Conservation (phyloP, 2,888 invertebrate genomes). For the Caenorhabditis sp. region DNA sequence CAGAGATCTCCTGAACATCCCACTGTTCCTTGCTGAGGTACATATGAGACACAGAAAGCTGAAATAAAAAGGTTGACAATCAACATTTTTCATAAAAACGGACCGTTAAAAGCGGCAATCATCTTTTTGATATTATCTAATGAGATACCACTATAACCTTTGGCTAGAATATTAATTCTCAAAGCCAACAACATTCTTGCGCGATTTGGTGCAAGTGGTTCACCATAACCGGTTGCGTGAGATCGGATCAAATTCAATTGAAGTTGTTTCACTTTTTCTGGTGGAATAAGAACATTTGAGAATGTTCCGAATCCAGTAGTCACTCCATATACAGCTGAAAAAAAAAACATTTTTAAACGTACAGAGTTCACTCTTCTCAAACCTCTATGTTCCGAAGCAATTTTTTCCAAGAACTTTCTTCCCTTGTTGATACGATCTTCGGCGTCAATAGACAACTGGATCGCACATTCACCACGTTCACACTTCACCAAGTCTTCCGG, state of each 20-base stretch:
- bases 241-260: conserved; percentile 78
- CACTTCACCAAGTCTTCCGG: conserved; percentile 76
- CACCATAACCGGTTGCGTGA: conserved; percentile 78
- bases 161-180: conserved; percentile 78
- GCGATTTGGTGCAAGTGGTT: conserved; percentile 76
- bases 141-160: conserved; percentile 78
- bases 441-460: conserved; percentile 76
- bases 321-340: conserved; percentile 76
- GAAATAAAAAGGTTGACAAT: conserved; percentile 49
- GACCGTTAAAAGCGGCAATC: conserved; percentile 78
- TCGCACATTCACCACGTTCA: conserved; percentile 75
- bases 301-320: conserved; percentile 80
- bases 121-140: conserved; percentile 75
- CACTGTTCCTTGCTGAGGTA: conserved; percentile 79
- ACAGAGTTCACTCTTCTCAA: conserved; percentile 10
- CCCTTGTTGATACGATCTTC: conserved; percentile 75
- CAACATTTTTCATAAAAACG: conserved; percentile 3
- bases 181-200: conserved; percentile 78
- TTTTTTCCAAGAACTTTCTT: conserved; percentile 75
- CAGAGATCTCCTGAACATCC: conserved; percentile 79
- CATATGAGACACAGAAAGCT: conserved; percentile 78
- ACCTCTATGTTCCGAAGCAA: conserved; percentile 77
- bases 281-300: conserved; percentile 75
- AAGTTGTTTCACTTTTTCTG: conserved; percentile 75
- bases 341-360: too few species aligned